These are phyloP conservation scores for Brachirus orientalis DNA, from an alignment of 2,113 vertebrate species.

Conservation along the genomic window DNA sequence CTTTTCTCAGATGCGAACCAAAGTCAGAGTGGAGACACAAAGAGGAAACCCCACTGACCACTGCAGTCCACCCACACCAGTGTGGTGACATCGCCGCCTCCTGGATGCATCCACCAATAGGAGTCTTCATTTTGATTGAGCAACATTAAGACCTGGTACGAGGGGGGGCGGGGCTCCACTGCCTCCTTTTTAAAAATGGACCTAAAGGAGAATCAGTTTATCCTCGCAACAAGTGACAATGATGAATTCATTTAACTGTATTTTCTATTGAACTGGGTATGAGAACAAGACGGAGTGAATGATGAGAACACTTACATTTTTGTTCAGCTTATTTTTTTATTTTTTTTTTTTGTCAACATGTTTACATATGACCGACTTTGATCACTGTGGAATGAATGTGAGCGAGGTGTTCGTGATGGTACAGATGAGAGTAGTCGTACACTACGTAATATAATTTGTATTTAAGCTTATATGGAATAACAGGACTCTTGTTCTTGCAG, in stretches of 20 bases:
- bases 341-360: constrained; percentile 79
- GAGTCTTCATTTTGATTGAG: constrained; percentile 38
- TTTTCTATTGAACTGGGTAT: constrained; percentile 68
- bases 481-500: constrained; percentile 58
- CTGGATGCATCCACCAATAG: constrained; percentile 37
- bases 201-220: constrained; percentile 48
- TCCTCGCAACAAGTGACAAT: constrained; percentile 38
- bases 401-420: constrained; percentile 55
- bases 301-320: constrained; percentile 49
- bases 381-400: constrained; percentile 84
- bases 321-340: constrained; percentile 52
- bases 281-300: constrained; percentile 66
- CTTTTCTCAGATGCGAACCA: constrained; percentile 92
- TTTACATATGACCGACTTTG: constrained; percentile 85
- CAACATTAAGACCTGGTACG: constrained; percentile 18
- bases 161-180: constrained; percentile 32
- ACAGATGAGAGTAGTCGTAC: constrained; percentile 56
- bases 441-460: constrained; percentile 75
- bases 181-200: constrained; percentile 43
- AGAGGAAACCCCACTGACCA: constrained; percentile 95
- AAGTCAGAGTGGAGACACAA: constrained; percentile 95
- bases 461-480: constrained; percentile 73
- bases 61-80: constrained; percentile 20
- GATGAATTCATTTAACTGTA: constrained; percentile 60
- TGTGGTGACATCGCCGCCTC: constrained; percentile 27